Evolutionary conservation across 2,113 vertebrate genomes (phyloP).

Genomic region (Xiphophorus hellerii): DNA sequence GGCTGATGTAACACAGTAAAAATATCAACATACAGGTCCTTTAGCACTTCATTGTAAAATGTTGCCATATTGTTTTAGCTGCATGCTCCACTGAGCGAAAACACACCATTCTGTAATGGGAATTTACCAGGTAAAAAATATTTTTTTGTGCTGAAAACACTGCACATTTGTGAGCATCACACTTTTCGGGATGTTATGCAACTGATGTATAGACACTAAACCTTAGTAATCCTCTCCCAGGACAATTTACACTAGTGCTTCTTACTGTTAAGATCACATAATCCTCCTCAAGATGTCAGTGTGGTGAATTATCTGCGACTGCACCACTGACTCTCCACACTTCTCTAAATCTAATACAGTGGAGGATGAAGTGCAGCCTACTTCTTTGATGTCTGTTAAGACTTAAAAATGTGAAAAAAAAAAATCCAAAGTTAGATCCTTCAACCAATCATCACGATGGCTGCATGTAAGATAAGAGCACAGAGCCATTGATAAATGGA

Average conservation of each 20-base stretch:
- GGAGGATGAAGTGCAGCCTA: constrained; percentile 25
- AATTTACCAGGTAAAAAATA: constrained; percentile 17
- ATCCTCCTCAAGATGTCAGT: constrained; percentile 76
- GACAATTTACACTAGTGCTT: constrained; percentile 29
- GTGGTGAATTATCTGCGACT: constrained; percentile 33
- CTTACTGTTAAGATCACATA: constrained; percentile 36
- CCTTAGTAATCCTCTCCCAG: constrained; percentile 38
- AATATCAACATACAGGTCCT: constrained; percentile 46
- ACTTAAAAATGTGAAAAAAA: constrained; percentile 23
- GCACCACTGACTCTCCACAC: constrained; percentile 14
- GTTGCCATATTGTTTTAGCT: constrained; percentile 23
- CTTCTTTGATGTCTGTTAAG: constrained; percentile 21
- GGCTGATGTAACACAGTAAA: constrained; percentile 50
- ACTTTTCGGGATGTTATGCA: constrained; percentile 45
- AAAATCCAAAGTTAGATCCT: constrained; percentile 12
- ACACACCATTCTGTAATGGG: neutral
- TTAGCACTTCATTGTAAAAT: constrained; percentile 56
- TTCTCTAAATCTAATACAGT: constrained; percentile 16
- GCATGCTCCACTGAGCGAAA: constrained; percentile 19
- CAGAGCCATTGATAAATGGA: constrained; percentile 5
- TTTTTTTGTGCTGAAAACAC: constrained; percentile 14
- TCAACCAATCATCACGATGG: constrained; percentile 5
- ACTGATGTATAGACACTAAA: constrained; percentile 38
- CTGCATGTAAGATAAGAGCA: constrained; percentile 20
- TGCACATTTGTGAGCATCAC: constrained; percentile 13